These are phyloP conservation scores for Caenorhabditis sp. DNA, from an alignment of 2,888 invertebrate genomes.

Conservation along the genomic window DNA sequence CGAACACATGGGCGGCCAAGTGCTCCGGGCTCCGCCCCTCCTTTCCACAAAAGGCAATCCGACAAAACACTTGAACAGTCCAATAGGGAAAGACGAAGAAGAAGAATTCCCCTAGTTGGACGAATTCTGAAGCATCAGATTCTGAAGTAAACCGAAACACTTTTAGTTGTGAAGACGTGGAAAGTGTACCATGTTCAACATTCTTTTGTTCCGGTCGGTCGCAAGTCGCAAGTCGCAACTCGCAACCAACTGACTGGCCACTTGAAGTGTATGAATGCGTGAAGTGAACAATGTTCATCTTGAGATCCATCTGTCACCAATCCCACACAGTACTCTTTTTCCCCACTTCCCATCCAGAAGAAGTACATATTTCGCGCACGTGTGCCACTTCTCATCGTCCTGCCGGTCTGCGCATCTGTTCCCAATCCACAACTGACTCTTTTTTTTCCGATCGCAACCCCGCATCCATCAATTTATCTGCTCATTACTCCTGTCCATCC, in stretches of 20 bases:
- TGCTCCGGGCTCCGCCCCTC: not conserved
- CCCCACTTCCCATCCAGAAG: not conserved
- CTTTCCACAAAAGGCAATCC: constrained; percentile 4
- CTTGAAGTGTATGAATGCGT: too few relatives aligned
- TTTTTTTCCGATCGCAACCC: constrained; percentile 25
- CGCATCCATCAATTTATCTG: constrained; percentile 53
- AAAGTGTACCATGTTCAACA: too few relatives aligned
- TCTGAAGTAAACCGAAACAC: too few relatives aligned
- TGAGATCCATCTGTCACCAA: constrained; percentile 1
- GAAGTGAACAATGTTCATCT: too few relatives aligned
- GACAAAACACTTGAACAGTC: constrained; percentile 52
- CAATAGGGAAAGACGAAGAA: not conserved
- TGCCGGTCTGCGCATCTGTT: constrained; percentile 33
- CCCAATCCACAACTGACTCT: constrained; percentile 29
- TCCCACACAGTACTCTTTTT: too few relatives aligned
- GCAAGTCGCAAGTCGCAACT: too few relatives aligned
- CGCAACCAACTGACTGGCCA: too few relatives aligned
- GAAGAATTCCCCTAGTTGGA: too few relatives aligned
- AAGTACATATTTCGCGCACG: constrained; percentile 9
- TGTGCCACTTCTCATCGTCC: constrained; percentile 11
- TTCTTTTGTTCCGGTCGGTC: too few relatives aligned
- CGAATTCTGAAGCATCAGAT: too few relatives aligned
- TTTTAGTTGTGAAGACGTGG: too few relatives aligned
- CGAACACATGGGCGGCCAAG: constrained; percentile 43
- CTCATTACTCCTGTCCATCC: constrained; percentile 36